Percentiles rank a stretch among this genome's conserved stretches.
Evolutionary conservation across 2,113 vertebrate genomes (phyloP).

Genomic region (Seriola aureovittata): DNA sequence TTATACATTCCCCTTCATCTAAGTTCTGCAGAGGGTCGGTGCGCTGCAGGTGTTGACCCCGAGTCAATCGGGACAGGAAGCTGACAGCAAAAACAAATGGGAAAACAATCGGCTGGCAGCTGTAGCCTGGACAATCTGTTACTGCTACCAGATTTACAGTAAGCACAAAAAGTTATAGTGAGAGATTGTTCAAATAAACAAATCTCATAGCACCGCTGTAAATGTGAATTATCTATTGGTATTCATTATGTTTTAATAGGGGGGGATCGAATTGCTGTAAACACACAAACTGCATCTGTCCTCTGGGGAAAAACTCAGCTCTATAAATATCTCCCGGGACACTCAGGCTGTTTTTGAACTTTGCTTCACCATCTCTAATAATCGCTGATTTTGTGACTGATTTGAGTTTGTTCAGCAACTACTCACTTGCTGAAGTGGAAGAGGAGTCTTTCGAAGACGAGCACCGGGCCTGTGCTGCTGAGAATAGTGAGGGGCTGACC

Average conservation of each 20-base stretch:
- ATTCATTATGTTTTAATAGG: background rate
- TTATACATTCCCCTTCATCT: background rate
- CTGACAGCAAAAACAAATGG: background rate
- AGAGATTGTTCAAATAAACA: background rate
- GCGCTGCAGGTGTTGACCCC: background rate
- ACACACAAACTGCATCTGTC: conserved; percentile 1
- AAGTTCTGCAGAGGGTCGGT: background rate
- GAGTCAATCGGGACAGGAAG: background rate
- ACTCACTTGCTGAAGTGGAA: conserved; percentile 97
- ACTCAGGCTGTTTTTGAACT: background rate
- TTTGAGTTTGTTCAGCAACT: too few species aligned
- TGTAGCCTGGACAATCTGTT: background rate
- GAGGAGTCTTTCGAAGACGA: conserved; percentile 96
- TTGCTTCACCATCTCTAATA: background rate
- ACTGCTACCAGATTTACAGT: conserved; percentile 4
- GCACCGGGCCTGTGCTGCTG: conserved; percentile 97
- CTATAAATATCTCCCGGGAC: conserved; percentile 21
- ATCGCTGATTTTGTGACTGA: background rate
- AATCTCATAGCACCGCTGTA: background rate
- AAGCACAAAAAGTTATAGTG: background rate
- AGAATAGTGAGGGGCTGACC: conserved; percentile 97
- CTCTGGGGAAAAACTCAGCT: background rate
- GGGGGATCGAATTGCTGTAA: background rate
- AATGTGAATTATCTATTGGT: background rate
- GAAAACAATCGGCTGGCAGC: background rate